A percentile compares a stretch with the other conserved stretches of the same genome.
phyloP scores from a whole-genome alignment of 1,140 invertebrate genomes.

The Drosophila pseudoobscura region DNA sequence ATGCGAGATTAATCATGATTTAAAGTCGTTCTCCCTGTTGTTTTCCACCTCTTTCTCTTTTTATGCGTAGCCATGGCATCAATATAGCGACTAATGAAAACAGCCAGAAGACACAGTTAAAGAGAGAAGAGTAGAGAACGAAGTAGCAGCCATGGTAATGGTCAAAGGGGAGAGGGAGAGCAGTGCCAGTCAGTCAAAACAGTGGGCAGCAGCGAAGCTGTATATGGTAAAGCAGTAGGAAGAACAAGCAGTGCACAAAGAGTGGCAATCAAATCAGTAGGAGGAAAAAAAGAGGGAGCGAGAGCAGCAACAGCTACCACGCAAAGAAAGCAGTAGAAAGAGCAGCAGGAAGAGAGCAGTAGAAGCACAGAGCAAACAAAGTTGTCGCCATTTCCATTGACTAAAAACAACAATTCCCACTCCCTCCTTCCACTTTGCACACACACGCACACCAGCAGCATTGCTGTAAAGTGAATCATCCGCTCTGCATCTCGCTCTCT shows the following conservation, averaged over 20 bases:
- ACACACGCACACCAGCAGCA: constrained; percentile 20
- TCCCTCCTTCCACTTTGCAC: not conserved
- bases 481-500: constrained; percentile 23
- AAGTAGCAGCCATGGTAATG: constrained; percentile 13
- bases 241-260: no score
- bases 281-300: no score
- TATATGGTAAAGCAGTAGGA: no score
- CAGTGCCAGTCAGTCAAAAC: no score
- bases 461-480: constrained; percentile 41
- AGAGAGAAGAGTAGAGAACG: constrained; percentile 27
- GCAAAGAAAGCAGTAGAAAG: no score
- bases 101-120: constrained; percentile 23
- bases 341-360: no score
- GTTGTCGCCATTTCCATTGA: no score
- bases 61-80: constrained; percentile 8
- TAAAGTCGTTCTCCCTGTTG: constrained; percentile 4
- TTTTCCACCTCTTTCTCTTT: not conserved
- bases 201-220: no score
- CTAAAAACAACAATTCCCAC: no score
- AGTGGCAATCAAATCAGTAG: no score
- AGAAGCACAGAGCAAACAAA: no score
- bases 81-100: constrained; percentile 24
- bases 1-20: constrained; percentile 51
- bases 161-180: not conserved
- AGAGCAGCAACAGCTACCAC: no score